These are phyloP conservation scores for Vidua macroura DNA, from an alignment of 2,113 vertebrate species.

Conservation along the genomic window DNA sequence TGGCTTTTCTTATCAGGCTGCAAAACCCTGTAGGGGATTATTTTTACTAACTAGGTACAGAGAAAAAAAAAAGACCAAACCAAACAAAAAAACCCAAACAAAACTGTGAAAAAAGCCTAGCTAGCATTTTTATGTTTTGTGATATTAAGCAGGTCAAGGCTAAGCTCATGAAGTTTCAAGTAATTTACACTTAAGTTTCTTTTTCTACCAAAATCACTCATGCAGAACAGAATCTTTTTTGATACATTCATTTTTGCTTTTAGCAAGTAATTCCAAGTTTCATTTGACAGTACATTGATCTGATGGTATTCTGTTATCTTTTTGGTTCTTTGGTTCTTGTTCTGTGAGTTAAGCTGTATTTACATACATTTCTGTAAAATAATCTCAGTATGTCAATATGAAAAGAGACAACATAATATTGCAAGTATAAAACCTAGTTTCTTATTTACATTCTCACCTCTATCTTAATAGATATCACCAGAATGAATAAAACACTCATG, in stretches of 20 bases:
- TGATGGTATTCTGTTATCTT: not conserved
- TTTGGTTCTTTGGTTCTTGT: not conserved
- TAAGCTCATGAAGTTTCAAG: not conserved
- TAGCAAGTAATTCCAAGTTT: not conserved
- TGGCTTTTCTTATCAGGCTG: not conserved
- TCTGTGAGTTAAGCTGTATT: not conserved
- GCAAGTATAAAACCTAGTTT: not conserved
- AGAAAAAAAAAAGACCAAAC: not conserved
- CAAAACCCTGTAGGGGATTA: not conserved
- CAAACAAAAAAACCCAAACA: not conserved
- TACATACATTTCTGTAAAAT: not conserved
- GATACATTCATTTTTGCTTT: not conserved
- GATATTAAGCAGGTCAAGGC: not conserved
- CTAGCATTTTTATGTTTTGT: not conserved
- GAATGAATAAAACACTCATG: not conserved
- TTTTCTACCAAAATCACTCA: not conserved
- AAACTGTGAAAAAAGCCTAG: not conserved
- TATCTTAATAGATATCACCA: not conserved
- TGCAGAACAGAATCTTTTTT: not conserved
- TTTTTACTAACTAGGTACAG: not conserved
- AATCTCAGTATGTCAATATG: not conserved
- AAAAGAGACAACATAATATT: not conserved
- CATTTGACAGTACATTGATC: not conserved
- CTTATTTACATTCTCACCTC: not conserved
- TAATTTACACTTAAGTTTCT: not conserved